Evolutionary conservation across 1,140 invertebrate species (phyloP), one percentile per base, ranked within the genome.

Genomic region (Bombus cullumanus): DNA sequence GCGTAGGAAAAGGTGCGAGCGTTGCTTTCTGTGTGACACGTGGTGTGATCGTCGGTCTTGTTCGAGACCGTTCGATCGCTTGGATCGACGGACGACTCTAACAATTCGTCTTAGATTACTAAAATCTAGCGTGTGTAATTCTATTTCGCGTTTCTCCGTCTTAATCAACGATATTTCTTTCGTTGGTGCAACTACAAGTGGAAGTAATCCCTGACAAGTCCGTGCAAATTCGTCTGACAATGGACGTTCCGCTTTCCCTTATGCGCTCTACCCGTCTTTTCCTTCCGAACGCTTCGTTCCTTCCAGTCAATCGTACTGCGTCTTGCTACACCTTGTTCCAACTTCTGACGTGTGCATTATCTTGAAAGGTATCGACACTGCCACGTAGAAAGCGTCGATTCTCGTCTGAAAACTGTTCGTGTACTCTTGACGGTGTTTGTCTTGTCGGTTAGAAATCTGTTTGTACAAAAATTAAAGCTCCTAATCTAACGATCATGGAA

Each of bases 171-270:
- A 22, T 37, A 4, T 18, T 13, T 73, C 37, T n/a, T 73, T 73
- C 37, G 13, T 39, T 31, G 18, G 12, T 2, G 25, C 13, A n/a
- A 18, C 25, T n/a, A 13, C 39, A 41, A 73, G 37, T 34, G 47
- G 9, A 47, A 47, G 9, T 5, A n/a, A 37, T 73, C 12, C 71
- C 25, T 41, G 64, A 66, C 13, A 18, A 18, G 34, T 1, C 31
- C 34, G 66, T 25, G 22, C 34, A 34, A 66, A 66, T 74, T 41
- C n/a, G 41, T 53, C 72, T 13, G 72, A 74, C 72, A 74, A 74
- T 74, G 31, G 22, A 74, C 72, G n/a, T 37, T 74, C 41, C 39
- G 72, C 72, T 74, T 74, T 74, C 72, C 72, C 72, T 74, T 53
- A 34, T 9, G 28, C 41, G 12, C n/a, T 66, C 64, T 31, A 66